Evolutionary conservation across 2,797 vertebrate species (phyloP).

Genomic region (Syngnathus rostellatus): DNA sequence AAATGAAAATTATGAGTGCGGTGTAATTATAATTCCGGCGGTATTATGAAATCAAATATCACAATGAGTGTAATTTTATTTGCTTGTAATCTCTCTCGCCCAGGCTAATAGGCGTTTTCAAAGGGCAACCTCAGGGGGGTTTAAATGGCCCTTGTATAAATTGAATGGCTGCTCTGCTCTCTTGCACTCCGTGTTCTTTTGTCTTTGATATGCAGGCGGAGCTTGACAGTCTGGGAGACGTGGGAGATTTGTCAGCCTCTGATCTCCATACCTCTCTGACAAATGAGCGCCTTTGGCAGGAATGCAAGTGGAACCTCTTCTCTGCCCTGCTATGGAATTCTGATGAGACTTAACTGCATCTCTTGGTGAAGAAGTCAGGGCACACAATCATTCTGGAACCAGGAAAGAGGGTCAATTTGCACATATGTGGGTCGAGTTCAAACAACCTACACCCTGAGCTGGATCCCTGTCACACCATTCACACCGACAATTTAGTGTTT

Average conservation of each 20-base stretch:
- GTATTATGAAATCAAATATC: conserved; percentile 73
- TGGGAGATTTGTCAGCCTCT: conserved; percentile 71
- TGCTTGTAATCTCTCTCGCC: conserved; percentile 73
- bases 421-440: too few relatives aligned
- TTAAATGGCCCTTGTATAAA: conserved; percentile 61
- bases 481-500: too few relatives aligned
- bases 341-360: conserved; percentile 56
- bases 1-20: conserved; percentile 67
- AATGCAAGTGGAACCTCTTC: conserved; percentile 53
- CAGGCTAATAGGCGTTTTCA: conserved; percentile 72
- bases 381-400: conserved; percentile 47
- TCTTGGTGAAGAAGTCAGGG: conserved; percentile 53
- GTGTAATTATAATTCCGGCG: conserved; percentile 72
- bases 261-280: conserved; percentile 70
- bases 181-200: conserved; percentile 53
- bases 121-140: conserved; percentile 60
- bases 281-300: conserved; percentile 69
- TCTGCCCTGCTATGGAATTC: conserved; percentile 54
- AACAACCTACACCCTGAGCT: background rate
- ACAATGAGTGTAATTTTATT: conserved; percentile 76
- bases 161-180: conserved; percentile 57
- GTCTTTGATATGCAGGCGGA: conserved; percentile 70
- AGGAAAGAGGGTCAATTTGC: conserved; percentile 53
- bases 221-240: conserved; percentile 64
- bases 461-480: too few relatives aligned